Conservation (phyloP, 23 tunicate species). For the Ciona savignyi region DNA sequence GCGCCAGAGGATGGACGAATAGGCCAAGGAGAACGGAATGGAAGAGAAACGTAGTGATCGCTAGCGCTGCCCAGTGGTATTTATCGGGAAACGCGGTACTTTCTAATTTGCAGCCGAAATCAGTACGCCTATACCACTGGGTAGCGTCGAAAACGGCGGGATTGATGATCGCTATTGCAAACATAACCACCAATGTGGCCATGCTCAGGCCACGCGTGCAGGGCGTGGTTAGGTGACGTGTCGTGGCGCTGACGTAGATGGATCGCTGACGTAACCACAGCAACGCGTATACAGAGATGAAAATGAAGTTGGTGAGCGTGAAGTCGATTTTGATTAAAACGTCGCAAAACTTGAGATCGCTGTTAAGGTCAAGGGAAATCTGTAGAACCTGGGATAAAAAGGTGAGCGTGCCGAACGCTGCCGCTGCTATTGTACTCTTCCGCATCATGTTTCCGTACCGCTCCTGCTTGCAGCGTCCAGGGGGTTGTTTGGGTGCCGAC, state of each 20-base stretch:
- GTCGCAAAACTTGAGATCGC: constrained; percentile 5
- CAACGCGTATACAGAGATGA: constrained; percentile 17
- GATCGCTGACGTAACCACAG: constrained; percentile 26
- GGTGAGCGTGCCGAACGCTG: constrained; percentile 8
- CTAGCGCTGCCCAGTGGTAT: constrained; percentile 14
- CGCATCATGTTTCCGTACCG: constrained; percentile 6
- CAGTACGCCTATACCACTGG: constrained; percentile 13
- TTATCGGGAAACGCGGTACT: constrained; percentile 7
- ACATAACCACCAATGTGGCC: neutral
- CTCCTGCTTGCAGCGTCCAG: neutral
- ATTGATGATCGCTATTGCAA: constrained; percentile 7
- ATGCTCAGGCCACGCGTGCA: constrained; percentile 12
- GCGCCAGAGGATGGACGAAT: constrained; percentile 10
- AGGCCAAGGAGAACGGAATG: constrained; percentile 3
- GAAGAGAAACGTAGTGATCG: constrained; percentile 6
- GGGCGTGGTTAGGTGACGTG: constrained; percentile 12
- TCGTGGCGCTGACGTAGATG: constrained; percentile 6
- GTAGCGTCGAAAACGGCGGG: constrained; percentile 17
- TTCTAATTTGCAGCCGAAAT: constrained; percentile 19
- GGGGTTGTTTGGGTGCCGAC: neutral
- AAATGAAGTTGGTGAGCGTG: constrained; percentile 15
- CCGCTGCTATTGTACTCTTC: constrained; percentile 7
- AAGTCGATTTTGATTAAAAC: constrained; percentile 13
- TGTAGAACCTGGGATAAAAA: constrained; percentile 11
- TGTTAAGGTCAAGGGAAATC: neutral